phyloP scores from a whole-genome alignment of 2,113 vertebrate species.

The Cacatua alba region DNA sequence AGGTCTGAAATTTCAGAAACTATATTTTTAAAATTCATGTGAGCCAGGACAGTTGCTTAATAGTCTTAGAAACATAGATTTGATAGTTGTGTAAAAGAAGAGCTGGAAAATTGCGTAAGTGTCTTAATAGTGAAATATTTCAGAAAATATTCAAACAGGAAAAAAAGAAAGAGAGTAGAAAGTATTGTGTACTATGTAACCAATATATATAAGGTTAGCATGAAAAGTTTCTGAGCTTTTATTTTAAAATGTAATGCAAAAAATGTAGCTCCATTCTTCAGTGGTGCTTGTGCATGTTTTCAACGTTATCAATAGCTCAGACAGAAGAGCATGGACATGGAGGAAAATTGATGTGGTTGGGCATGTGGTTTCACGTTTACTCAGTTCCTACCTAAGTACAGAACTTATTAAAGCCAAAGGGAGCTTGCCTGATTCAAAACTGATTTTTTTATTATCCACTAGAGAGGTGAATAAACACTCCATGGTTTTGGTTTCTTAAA shows the following conservation, averaged over 20 bases:
- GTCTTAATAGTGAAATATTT: not conserved
- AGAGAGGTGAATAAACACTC: not conserved
- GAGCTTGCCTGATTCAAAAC: not conserved
- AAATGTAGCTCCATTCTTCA: not conserved
- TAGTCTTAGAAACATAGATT: not conserved
- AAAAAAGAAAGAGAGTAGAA: not conserved
- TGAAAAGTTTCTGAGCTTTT: not conserved
- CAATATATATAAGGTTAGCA: not conserved
- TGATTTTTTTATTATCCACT: not conserved
- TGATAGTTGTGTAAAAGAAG: not conserved
- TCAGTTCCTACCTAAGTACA: not conserved
- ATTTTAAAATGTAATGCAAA: not conserved
- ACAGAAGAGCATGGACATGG: not conserved
- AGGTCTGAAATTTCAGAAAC: not conserved
- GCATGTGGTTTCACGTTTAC: not conserved
- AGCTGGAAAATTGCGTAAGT: not conserved
- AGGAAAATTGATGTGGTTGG: not conserved
- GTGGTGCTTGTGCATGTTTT: not conserved
- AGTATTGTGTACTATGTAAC: not conserved
- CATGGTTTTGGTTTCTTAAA: not conserved
- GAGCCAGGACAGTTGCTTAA: not conserved
- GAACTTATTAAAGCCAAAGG: not conserved
- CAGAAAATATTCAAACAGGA: not conserved
- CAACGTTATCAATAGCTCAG: not conserved
- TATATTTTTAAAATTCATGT: not conserved